Percentiles rank a stretch among this genome's conserved stretches.
Evolutionary conservation across 2,888 invertebrate genomes (phyloP).

Genomic region (Pyrrhosoma nymphula): DNA sequence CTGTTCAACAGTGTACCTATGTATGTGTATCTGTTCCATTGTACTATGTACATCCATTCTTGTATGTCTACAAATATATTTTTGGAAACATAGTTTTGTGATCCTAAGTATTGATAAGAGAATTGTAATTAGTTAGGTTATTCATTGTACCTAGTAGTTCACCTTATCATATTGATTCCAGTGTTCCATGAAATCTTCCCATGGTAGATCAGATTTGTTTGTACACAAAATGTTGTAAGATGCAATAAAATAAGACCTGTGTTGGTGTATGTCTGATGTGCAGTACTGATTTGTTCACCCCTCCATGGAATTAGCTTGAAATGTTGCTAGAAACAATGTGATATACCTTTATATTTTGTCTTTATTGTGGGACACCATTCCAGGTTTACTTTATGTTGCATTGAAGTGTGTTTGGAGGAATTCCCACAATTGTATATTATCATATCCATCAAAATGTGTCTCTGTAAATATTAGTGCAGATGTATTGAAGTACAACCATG

Average conservation of each 20-base stretch:
- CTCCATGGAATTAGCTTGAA: neutral
- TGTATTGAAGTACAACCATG: neutral
- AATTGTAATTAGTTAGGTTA: constrained; percentile 12
- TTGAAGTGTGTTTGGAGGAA: constrained; percentile 21
- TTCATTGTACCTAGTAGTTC: constrained; percentile 1
- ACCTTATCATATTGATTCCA: constrained; percentile 4
- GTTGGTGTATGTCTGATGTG: constrained; percentile 63
- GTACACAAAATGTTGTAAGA: constrained; percentile 40
- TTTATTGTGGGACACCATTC: neutral
- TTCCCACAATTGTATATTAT: neutral
- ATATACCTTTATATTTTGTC: neutral
- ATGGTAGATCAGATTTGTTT: constrained; percentile 35
- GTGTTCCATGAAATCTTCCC: constrained; percentile 47
- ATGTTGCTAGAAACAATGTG: constrained; percentile 4
- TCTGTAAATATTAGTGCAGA: neutral
- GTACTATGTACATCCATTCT: constrained; percentile 14
- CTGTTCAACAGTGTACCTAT: neutral
- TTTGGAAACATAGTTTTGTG: neutral
- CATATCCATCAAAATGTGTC: neutral
- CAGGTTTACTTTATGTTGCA: neutral
- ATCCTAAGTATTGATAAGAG: neutral
- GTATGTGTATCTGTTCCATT: constrained; percentile 36
- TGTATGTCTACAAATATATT: neutral
- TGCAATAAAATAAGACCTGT: constrained; percentile 53
- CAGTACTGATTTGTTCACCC: constrained; percentile 49